These are phyloP conservation scores for Halesus radiatus DNA, from an alignment of 1,140 invertebrate species.

Conservation along the genomic window DNA sequence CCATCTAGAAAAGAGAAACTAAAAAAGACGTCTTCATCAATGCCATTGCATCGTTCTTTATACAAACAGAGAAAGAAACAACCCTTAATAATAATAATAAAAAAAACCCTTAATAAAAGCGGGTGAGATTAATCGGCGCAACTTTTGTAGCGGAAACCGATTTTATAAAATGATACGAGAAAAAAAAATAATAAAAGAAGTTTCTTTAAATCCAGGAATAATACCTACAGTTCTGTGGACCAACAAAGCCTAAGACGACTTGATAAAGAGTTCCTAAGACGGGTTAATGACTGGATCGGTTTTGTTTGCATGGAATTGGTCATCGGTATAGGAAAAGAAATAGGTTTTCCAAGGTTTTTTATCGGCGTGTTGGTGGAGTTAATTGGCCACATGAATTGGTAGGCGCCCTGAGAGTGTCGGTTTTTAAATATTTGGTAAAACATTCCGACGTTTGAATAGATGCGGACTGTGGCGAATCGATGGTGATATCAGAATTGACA, in stretches of 20 bases:
- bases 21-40: constrained; percentile 43
- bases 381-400: constrained; percentile 26
- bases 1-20: constrained; percentile 39
- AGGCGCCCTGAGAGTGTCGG: not conserved
- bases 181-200: not conserved
- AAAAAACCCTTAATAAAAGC: constrained; percentile 27
- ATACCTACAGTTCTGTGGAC: constrained; percentile 2
- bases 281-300: constrained; percentile 41
- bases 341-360: not conserved
- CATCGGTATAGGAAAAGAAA: not conserved
- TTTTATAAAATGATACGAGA: constrained; percentile 36
- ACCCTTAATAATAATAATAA: not conserved
- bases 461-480: not conserved
- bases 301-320: constrained; percentile 6
- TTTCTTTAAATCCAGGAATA: not conserved
- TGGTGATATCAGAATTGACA: not conserved
- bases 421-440: constrained; percentile 20
- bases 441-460: constrained; percentile 11
- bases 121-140: constrained; percentile 43
- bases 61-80: constrained; percentile 11
- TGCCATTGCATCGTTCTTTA: constrained; percentile 36
- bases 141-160: constrained; percentile 45
- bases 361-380: constrained; percentile 1
- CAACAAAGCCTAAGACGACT: constrained; percentile 28
- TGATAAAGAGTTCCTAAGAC: constrained; percentile 32